These are phyloP conservation scores for Melitaea cinxia DNA, from an alignment of 1,140 invertebrate genomes.

Conservation along the genomic window DNA sequence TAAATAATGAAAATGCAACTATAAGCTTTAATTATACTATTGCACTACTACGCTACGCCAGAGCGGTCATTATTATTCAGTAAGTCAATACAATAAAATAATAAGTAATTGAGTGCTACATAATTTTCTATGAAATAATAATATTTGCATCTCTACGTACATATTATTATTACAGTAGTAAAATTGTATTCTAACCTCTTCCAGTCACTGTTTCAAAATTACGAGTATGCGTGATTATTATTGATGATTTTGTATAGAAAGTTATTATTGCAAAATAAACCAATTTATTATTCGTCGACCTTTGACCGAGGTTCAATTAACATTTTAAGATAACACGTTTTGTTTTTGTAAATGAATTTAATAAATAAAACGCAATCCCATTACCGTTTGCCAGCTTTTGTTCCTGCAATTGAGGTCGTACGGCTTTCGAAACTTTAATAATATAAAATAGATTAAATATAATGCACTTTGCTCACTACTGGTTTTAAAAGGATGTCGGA, in stretches of 20 bases:
- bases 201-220: not conserved
- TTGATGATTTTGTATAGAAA: not conserved
- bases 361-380: not conserved
- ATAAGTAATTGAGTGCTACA: too few relatives aligned
- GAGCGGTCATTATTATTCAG: too few relatives aligned
- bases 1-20: too few relatives aligned
- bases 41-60: too few relatives aligned
- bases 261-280: not conserved
- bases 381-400: not conserved
- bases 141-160: too few relatives aligned
- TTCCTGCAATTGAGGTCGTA: constrained; percentile 1
- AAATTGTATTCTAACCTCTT: not conserved
- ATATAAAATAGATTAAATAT: constrained; percentile 13
- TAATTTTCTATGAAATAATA: too few relatives aligned
- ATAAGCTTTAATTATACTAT: too few relatives aligned
- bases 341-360: not conserved
- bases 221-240: not conserved
- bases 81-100: too few relatives aligned
- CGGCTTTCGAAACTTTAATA: constrained; percentile 17
- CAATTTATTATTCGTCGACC: not conserved
- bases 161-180: not conserved
- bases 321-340: not conserved
- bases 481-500: not conserved
- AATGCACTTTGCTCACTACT: not conserved
- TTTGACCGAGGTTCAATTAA: not conserved